phyloP scores from a whole-genome alignment of 1,140 invertebrate species.

The Pinna nobilis region DNA sequence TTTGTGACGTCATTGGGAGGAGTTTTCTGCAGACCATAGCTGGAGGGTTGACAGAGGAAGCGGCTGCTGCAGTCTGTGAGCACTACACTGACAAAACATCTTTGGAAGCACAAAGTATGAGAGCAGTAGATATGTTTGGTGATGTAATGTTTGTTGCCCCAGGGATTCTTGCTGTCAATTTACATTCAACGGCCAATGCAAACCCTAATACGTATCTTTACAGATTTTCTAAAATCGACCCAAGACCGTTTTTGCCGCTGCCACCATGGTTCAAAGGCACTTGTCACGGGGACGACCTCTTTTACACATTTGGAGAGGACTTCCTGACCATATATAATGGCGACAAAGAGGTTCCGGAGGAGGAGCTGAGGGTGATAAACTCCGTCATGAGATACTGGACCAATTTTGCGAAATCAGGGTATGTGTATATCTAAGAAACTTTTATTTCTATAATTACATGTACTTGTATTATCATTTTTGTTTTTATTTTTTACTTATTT shows the following conservation, averaged over 20 bases:
- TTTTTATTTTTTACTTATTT: too few species aligned
- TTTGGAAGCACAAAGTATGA: conserved; percentile 2
- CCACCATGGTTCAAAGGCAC: conserved; percentile 32
- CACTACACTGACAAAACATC: conserved; percentile 13
- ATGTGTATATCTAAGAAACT: too few species aligned
- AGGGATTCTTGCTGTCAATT: background rate
- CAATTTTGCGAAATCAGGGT: background rate
- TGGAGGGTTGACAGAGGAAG: background rate
- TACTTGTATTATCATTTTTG: too few species aligned
- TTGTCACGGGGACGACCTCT: conserved; percentile 41
- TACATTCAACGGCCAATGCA: background rate
- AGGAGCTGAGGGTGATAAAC: background rate
- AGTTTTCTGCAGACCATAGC: conserved; percentile 25
- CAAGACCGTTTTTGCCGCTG: background rate
- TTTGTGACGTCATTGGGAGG: conserved; percentile 20
- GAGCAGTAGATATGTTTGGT: background rate
- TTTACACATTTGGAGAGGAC: conserved; percentile 35
- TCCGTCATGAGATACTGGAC: background rate
- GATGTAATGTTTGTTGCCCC: conserved; percentile 7
- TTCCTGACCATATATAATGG: too few species aligned
- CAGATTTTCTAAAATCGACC: conserved; percentile 8
- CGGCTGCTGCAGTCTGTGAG: conserved; percentile 14
- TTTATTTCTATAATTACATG: too few species aligned
- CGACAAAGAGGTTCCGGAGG: background rate
- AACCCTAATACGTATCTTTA: conserved; percentile 38